Evolutionary conservation across 2,888 invertebrate species (phyloP), one percentile per base, ranked within the genome.

Genomic region (Sesamia inferens): DNA sequence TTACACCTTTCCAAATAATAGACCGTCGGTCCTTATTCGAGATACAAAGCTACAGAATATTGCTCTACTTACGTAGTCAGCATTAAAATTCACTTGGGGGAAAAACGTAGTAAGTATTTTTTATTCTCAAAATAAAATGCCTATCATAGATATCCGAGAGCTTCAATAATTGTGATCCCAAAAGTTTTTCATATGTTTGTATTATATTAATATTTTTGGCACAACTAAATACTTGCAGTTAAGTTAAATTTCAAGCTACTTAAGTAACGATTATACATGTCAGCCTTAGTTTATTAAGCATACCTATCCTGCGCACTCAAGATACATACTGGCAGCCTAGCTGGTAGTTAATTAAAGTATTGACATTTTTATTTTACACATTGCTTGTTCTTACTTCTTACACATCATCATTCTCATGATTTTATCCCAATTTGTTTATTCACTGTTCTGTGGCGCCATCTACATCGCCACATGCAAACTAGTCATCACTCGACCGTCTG

Each of bases 1-100:
- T 86, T 87, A 85, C 85, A 88, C 86, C 88, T 88, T 85, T 83
- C 82, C 81, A 87, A 88, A 86, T 87, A 84, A 86, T 84, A 81
- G 68, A 59, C 84, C 74, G 78, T 81, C 75, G 78, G 72, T 77
- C 68, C 66, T 64, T 73, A 61, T n/a, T 11, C 57, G n/a, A 68
- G 66, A 71, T 76, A 76, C 42, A 24, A 39, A 24, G 22, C 42
- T 51, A 68, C 59, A 59, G 68, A 71, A 57, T 71, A 67, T 61
- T 66, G 51, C 55, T 59, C n/a, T 22, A 66, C 68, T 51, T 62
- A 63, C 61, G 44, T 75, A 51, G 58, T 48, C 68, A 68, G 77
- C 47, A 19, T 39, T 48, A n/a, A n/a, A n/a, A 61, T 44, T 55
- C 13, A 80, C 5, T 74, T 55, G 39, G 64, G 59, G 54, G 42